phyloP scores from a whole-genome alignment of 1,140 invertebrate genomes.

The Oryctes rhinoceros region DNA sequence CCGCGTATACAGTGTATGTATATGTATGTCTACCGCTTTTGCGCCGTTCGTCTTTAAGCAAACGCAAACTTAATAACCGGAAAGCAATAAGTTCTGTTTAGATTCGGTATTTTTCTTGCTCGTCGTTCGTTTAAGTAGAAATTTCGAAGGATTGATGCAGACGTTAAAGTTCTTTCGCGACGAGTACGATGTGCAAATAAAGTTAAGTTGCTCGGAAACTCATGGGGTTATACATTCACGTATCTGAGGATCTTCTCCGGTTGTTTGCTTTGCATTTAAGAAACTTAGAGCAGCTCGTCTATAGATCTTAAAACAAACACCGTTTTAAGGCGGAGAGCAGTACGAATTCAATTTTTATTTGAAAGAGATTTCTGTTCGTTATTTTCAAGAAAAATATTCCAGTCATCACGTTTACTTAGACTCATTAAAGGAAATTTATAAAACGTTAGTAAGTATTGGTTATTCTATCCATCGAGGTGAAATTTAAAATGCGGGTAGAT shows the following conservation, averaged over 20 bases:
- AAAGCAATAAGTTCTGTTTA: constrained; percentile 25
- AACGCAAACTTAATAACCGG: constrained; percentile 22
- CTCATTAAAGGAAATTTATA: no score
- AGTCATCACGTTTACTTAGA: not conserved
- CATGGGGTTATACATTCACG: not conserved
- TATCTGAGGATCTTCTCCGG: not conserved
- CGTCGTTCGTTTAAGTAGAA: not conserved
- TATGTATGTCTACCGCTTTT: not conserved
- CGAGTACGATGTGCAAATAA: constrained; percentile 17
- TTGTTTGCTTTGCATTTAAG: constrained; percentile 15
- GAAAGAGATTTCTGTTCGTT: not conserved
- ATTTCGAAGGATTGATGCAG: constrained; percentile 13
- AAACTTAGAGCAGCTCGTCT: not conserved
- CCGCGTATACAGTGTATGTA: not conserved
- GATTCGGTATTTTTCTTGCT: constrained; percentile 15
- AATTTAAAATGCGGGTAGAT: no score
- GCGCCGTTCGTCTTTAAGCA: not conserved
- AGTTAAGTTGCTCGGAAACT: constrained; percentile 4
- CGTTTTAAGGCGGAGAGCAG: not conserved
- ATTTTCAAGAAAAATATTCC: not conserved
- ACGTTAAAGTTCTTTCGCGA: constrained; percentile 19
- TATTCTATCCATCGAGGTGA: no score
- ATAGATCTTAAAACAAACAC: constrained; percentile 16
- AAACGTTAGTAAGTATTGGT: no score
- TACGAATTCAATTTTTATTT: constrained; percentile 5